Base-by-base conservation (phyloP, 1,140 invertebrate genomes). In the Heliothis virescens region DNA sequence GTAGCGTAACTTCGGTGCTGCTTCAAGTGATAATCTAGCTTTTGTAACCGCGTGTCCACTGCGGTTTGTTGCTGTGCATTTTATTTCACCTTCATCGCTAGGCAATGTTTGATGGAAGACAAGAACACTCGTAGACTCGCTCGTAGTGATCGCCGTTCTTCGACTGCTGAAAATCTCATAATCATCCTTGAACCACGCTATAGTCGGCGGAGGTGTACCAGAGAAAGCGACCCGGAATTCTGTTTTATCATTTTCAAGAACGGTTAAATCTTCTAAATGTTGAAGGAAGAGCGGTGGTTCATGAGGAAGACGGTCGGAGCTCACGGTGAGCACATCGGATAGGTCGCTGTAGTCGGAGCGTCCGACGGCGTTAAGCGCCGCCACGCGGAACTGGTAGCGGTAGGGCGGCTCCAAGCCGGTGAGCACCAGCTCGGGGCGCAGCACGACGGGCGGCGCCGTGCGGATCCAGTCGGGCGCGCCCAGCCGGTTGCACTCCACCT, bases 171-270 rank as follows among this genome's bases (percentile, higher is more conserved):
- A 98, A 75, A 98, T 97, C 91, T 98, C 97, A 83, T 97, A 97
- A 48, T 97, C 97, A 90, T 98, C 97, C 91, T 98, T 98, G 92
- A 97, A 99, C 99, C 99, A 99, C n/a, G 96, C 96, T 26, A 99
- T 96, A 84, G 97, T 97, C 2, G 99, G 98, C 7, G 96, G 91
- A 0, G 99, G 99, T 41, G 96, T 96, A 1, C 98, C 99, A 12
- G 96, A 95, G 79, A 98, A 97, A 80, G 97, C 96, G 1, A 98
- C 98, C 52, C 96, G 96, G 86, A 98, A 98, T 88, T 98, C 97
- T 3, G 97, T 96, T 95, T 97, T 97, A 82, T 98, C 97, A 84
- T 98, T 97, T 94, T 98, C 97, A 9, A 97, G 94, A 2, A 96
- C 96, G 1, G 95, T 94, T 0, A 95, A 95, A 83, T 98, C 97